Conservation (phyloP, 2,797 vertebrate species). For the Ateles fusciceps region DNA sequence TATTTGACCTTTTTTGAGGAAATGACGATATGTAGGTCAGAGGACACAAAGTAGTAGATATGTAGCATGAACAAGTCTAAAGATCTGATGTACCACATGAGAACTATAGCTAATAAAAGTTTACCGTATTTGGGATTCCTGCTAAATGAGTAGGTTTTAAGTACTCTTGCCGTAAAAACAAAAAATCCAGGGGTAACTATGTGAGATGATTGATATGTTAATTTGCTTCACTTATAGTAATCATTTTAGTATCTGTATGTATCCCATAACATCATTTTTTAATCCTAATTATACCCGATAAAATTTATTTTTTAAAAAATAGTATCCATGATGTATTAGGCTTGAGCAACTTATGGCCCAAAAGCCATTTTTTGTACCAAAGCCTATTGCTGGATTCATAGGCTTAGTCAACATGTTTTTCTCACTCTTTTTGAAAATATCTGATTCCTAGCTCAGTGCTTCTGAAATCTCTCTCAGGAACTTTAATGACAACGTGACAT, state of each 20-base stretch:
- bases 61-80: background rate
- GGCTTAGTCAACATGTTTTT: background rate
- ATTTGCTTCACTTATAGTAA: background rate
- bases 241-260: background rate
- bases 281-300: background rate
- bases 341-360: background rate
- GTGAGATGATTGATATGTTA: background rate
- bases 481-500: background rate
- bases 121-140: background rate
- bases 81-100: background rate
- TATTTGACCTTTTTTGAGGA: background rate
- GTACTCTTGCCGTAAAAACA: background rate
- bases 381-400: background rate
- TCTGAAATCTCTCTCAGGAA: background rate
- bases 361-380: background rate
- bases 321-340: no score
- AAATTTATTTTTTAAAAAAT: background rate
- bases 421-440: background rate
- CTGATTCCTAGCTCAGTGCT: background rate
- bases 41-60: background rate
- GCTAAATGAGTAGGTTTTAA: background rate
- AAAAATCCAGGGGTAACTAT: background rate
- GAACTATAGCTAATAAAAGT: background rate
- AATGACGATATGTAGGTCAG: background rate
- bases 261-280: background rate